phyloP scores from a whole-genome alignment of 2,113 vertebrate genomes.

The Alaudala cheleensis region DNA sequence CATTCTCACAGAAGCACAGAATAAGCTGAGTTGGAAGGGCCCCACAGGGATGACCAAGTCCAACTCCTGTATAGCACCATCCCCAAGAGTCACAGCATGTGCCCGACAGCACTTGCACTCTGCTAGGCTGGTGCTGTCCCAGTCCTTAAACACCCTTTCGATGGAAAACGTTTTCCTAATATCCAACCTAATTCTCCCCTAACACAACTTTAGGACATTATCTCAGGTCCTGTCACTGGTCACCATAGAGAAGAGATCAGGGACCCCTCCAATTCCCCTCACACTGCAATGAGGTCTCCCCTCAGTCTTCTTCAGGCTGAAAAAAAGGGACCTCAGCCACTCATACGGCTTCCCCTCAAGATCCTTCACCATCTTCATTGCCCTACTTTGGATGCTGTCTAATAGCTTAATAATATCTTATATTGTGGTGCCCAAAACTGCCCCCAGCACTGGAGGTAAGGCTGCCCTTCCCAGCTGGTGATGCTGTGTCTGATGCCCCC shows the following conservation, averaged over 20 bases:
- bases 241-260: neutral
- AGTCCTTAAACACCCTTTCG: neutral
- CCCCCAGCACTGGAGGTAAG: fast-evolving
- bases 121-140: neutral
- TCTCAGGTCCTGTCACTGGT: neutral
- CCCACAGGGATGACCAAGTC: neutral
- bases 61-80: neutral
- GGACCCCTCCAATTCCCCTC: neutral
- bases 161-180: neutral
- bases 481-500: neutral
- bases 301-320: neutral
- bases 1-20: neutral
- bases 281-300: neutral
- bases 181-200: neutral
- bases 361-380: neutral
- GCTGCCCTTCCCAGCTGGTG: fast-evolving
- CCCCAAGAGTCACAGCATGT: neutral
- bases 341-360: fast-evolving
- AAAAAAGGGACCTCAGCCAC: neutral
- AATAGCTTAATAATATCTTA: neutral
- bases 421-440: fast-evolving
- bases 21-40: neutral
- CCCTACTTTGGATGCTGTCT: neutral
- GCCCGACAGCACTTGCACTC: neutral
- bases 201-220: neutral